phyloP scores from a whole-genome alignment of 2,113 vertebrate species.

The Carollia perspicillata region DNA sequence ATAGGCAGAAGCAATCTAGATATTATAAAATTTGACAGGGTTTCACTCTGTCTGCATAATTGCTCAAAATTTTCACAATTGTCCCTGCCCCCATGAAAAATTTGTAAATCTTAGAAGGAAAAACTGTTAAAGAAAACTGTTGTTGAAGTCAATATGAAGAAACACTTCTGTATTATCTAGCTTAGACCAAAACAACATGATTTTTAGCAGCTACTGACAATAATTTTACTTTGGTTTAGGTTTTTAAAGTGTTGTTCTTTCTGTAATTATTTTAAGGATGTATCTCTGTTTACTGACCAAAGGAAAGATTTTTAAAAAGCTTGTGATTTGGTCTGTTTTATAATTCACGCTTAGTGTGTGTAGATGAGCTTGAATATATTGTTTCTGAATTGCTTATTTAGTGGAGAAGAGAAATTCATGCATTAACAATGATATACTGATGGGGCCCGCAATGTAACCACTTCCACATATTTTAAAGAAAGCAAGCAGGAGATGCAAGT shows the following conservation, averaged over 20 bases:
- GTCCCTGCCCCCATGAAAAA: neutral
- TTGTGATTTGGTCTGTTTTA: neutral
- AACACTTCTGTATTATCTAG: neutral
- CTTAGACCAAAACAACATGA: slow-evolving; percentile 6
- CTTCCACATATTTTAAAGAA: neutral
- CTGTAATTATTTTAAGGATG: neutral
- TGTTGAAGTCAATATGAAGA: slow-evolving; percentile 34
- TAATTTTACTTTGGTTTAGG: neutral
- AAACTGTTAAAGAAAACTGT: slow-evolving; percentile 47
- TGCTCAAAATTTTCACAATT: neutral
- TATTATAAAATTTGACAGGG: slow-evolving; percentile 1
- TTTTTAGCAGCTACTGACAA: neutral
- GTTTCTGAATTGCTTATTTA: neutral
- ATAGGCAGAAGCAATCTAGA: neutral
- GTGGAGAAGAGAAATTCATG: neutral
- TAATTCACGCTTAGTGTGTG: neutral
- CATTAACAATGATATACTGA: neutral
- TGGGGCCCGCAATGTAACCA: neutral
- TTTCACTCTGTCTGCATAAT: slow-evolving; percentile 5
- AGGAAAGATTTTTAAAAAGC: neutral
- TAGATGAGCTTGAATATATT: neutral
- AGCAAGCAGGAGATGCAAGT: neutral
- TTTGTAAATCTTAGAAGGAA: slow-evolving; percentile 9
- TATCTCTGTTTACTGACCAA: neutral
- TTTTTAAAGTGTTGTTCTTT: slow-evolving; percentile 21